A percentile compares a stretch with the other conserved stretches of the same genome.
Conservation (phyloP, 2,797 vertebrate species). For the Oreonectes daqikongensis region DNA sequence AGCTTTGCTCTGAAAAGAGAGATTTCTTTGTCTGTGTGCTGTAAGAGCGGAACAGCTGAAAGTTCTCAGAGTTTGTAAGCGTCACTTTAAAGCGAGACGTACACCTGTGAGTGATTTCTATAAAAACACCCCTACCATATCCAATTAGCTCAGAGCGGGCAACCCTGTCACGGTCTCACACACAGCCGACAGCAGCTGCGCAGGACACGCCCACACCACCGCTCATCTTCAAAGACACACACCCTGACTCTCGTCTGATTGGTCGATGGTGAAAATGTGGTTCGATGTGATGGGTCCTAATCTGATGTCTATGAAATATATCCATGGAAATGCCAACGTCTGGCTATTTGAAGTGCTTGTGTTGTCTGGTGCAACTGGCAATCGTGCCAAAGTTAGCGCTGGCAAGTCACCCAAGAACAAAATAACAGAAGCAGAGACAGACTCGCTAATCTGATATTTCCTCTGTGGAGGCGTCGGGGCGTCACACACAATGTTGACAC, state of each 20-base stretch:
- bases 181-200: conserved; percentile 50
- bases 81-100: conserved; percentile 52
- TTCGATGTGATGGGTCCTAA: background rate
- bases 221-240: conserved; percentile 38
- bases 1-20: conserved; percentile 52
- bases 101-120: conserved; percentile 65
- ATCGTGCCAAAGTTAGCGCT: conserved; percentile 13
- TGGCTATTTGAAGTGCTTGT: conserved; percentile 38
- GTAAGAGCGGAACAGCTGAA: conserved; percentile 50
- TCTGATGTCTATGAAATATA: conserved; percentile 37
- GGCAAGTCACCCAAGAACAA: conserved; percentile 16
- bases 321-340: conserved; percentile 20
- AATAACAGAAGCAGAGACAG: background rate
- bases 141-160: conserved; percentile 60
- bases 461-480: conserved; percentile 23
- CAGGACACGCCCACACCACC: conserved; percentile 14
- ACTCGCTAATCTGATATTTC: conserved; percentile 42
- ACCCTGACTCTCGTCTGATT: conserved; percentile 8
- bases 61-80: conserved; percentile 53
- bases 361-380: conserved; percentile 23
- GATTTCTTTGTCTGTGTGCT: conserved; percentile 53
- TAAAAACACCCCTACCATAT: conserved; percentile 62
- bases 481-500: conserved; percentile 28
- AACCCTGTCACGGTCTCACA: conserved; percentile 50
- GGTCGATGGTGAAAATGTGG: background rate